Base-by-base conservation (phyloP, 1,140 invertebrate species). In the Phymastichus coffea region DNA sequence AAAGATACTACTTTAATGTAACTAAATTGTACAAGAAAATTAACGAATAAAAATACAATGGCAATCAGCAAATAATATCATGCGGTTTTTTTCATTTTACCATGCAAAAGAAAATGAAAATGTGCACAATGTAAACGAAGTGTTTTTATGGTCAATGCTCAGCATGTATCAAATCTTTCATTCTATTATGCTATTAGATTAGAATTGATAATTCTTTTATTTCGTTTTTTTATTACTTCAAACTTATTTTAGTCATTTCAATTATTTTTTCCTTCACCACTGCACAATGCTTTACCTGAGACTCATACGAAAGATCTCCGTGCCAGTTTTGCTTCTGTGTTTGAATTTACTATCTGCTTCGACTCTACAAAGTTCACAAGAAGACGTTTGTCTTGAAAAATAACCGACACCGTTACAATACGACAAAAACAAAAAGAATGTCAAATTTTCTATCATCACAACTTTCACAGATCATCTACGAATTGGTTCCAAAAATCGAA, bases 241-340 rank as follows among this genome's bases (percentile, higher is more conserved):
- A 55, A 55, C 35, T 49, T 61, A 23, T 6, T 4, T 48, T 47
- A 60, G 15, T 52, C 22, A 41, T 33, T 30, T 48, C 15, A 25
- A 43, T 43, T 43, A 37, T 55, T 43, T 23, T 46, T 57, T 57
- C 33, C 17, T 57, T 51, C 23, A 38, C 17, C 59, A 66, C 26
- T 48, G 17, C n/a, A n/a, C n/a, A n/a, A 10, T 54, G 4, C 63
- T 67, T 80, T 79, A 80, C 77, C 78, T 80, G 71, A 80, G 72
- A 69, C 73, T 77, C 78, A 80, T 80, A 77, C 71, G 73, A 70
- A 80, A 80, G 72, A 80, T 74, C 69, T 80, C 77, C 64, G 73
- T 78, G 68, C 77, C 78, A 61, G 74, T 77, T 79, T 79, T 78
- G 69, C 77, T 76, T 74, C 73, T 71, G 65, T 66, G 47, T 46